Percentiles rank a stretch among this genome's conserved stretches.
phyloP scores from a whole-genome alignment of 2,888 invertebrate species.

The Hymenopus coronatus region DNA sequence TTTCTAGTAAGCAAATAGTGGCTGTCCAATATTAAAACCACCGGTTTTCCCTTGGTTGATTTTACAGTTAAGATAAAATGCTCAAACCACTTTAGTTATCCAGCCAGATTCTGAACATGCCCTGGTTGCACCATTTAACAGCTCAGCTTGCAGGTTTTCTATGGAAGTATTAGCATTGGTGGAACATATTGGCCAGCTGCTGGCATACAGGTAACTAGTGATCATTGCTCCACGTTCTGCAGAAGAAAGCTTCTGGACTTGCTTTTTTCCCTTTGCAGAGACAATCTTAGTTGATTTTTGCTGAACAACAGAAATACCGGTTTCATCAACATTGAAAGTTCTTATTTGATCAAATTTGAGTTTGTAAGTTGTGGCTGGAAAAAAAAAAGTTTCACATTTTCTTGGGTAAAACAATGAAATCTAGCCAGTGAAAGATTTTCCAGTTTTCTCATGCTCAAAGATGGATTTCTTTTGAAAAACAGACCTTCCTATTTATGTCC shows the following conservation, averaged over 20 bases:
- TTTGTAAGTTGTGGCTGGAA: too few relatives aligned
- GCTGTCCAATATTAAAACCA: constrained; percentile 37
- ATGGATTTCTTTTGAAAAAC: not conserved
- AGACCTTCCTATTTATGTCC: not conserved
- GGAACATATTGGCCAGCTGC: constrained; percentile 41
- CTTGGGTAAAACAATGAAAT: not conserved
- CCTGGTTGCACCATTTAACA: constrained; percentile 39
- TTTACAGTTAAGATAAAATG: constrained; percentile 27
- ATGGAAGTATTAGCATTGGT: constrained; percentile 41
- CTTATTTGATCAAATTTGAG: not conserved
- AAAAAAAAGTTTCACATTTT: not conserved
- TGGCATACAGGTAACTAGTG: constrained; percentile 40
- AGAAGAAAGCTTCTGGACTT: constrained; percentile 40
- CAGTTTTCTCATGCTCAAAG: not conserved
- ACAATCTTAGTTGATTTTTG: constrained; percentile 35
- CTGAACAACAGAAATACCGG: constrained; percentile 41
- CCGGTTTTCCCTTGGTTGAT: constrained; percentile 32
- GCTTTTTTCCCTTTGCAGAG: constrained; percentile 40
- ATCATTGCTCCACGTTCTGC: constrained; percentile 41
- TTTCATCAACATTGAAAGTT: constrained; percentile 38
- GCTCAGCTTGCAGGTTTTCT: constrained; percentile 40
- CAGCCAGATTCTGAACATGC: constrained; percentile 38
- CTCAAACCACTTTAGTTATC: constrained; percentile 25
- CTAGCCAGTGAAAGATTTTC: not conserved
- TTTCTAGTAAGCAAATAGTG: constrained; percentile 36